Base-by-base conservation (phyloP, 30 jellyfish, hydroid and myxozoan species). In the Kudoa iwatai region DNA sequence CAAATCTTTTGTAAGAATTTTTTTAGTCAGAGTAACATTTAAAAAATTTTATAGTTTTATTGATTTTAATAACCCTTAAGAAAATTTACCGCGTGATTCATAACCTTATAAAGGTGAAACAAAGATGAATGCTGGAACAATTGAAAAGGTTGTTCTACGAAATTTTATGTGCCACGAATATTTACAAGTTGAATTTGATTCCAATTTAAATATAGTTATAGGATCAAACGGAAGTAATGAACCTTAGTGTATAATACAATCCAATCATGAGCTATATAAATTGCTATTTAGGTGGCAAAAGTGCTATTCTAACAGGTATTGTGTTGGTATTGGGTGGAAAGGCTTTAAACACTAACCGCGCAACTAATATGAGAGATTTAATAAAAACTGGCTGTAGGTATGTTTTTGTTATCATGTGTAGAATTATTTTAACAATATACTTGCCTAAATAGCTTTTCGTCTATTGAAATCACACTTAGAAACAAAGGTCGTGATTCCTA, bases 291-390 rank as follows among this genome's bases (percentile, higher is more conserved):
- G 90, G 90, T 71, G 92, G 92, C 19, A 71, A 71, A 33, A 64
- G 89, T 45, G 92, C 92, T 2, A 55, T 71, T 0, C 39, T 71
- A 55, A 56, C 92, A 4, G 92, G 66, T 4, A 20, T 71, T 47
- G 48, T 71, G 26, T 83, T 71, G 42, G 92, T 83, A 0, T 83
- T 71, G 25, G 92, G 92, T 33, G 92, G 87, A 23, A 60, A 62
- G 40, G 92, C 92, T 32, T 50, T 66, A 20, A 62, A 57, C 12
- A 61, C 92, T n/a, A 55, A 45, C 45, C 49, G 92, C n/a, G 92
- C 86, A 14, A 71, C 34, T 31, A 53, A 83, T 2, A 32, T 71
- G 35, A 71, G 55, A 47, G 81, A 65, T 7, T 62, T 71, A 34
- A 71, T 71, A 25, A 71, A 71, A 32, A 85, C 55, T 42, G 83